phyloP scores from a whole-genome alignment of 1,140 invertebrate species.

The Myzus persicae region DNA sequence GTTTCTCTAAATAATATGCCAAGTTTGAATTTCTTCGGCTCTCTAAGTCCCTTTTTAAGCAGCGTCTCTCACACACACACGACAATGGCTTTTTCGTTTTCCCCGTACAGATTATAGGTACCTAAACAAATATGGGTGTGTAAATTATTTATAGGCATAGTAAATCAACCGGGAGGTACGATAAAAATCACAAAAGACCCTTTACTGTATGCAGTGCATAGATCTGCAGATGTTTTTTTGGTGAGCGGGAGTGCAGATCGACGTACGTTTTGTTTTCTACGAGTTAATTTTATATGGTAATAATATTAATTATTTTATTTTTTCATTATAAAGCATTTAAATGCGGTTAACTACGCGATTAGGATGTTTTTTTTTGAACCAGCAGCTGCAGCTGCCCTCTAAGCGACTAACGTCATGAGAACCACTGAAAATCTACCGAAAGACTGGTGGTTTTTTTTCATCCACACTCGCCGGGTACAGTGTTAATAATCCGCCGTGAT shows the following conservation, averaged over 20 bases:
- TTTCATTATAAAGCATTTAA: not conserved
- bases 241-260: not conserved
- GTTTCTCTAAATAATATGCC: not conserved
- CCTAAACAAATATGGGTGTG: not conserved
- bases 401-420: not conserved
- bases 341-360: not conserved
- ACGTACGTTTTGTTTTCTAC: not conserved
- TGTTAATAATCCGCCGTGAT: constrained; percentile 1
- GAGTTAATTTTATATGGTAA: not conserved
- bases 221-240: constrained; percentile 14
- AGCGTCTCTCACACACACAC: not conserved
- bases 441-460: not conserved
- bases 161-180: not conserved
- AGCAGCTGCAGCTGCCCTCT: not conserved
- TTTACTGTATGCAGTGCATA: too few species aligned
- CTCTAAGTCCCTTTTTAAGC: not conserved
- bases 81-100: not conserved
- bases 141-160: not conserved
- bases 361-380: not conserved
- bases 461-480: not conserved
- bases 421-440: not conserved
- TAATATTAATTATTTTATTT: not conserved
- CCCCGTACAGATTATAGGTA: not conserved
- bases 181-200: not conserved
- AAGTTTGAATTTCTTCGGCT: not conserved